Base-by-base conservation (phyloP, 2,797 vertebrate genomes). In the Micropoecilia bifurca region DNA sequence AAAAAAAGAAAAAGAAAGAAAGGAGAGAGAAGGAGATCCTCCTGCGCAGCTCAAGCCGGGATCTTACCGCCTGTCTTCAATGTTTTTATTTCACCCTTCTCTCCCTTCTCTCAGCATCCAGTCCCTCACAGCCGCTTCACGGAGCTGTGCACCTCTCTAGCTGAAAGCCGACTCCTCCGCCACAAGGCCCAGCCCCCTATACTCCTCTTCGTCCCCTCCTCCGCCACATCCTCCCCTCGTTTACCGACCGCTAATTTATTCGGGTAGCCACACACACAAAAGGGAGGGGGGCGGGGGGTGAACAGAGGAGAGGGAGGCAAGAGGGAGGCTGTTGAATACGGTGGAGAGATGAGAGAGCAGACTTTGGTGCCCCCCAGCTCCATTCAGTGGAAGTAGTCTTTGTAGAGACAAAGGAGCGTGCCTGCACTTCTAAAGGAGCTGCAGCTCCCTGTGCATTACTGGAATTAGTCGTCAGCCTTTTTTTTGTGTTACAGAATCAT, bases 281-380 rank as follows among this genome's bases (percentile, higher is more conserved):
- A 43, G 45, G 91, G 80, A 89, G 89, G 88, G n/a, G n/a, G n/a
- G n/a, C n/a, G n/a, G 41, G 36, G 36, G 36, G 36, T 6, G 6
- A 87, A 81, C 74, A 82, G 81, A 75, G 57, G 47, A 83, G 74
- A 83, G 81, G 80, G 80, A 83, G 33, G 63, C 63, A 16, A 28
- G 25, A 71, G 25, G 43, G 6, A 71, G 89, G 73, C 74, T 79
- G 85, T 72, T 78, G 74, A 75, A 80, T 79, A 81, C 79, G 79
- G 85, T 80, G 50, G 80, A 79, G 73, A 77, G 85, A 79, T 18
- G 76, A 80, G 85, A 94, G 84, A 90, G 90, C 81, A 93, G 95
- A 92, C 95, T 96, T 85, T 96, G 95, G 95, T 96, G 95, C 96
- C 96, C 95, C 94, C 95, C 92, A 94, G 95, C 95, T 96, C 94